Evolutionary conservation across 2,797 vertebrate species (phyloP).

Genomic region (Botia kubotai): DNA sequence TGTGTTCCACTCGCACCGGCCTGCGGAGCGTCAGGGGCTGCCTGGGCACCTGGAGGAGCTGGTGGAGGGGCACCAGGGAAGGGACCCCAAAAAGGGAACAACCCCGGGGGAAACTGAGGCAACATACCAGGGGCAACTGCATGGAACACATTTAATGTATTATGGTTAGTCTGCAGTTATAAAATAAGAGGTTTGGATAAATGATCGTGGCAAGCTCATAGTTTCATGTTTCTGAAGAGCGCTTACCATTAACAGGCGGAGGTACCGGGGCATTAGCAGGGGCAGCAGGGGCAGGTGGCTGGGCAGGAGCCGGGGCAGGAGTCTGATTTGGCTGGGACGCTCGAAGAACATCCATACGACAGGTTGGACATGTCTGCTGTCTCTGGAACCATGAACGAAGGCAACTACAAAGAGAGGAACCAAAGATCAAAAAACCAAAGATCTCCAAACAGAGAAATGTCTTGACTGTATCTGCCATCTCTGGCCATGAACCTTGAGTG

Average conservation of each 20-base stretch:
- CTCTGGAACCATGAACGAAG: slow-evolving; percentile 98
- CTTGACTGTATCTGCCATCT: background rate
- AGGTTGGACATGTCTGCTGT: slow-evolving; percentile 96
- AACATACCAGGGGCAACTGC: slow-evolving; percentile 89
- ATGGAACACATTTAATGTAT: slow-evolving; percentile 17
- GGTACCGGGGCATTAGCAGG: slow-evolving; percentile 76
- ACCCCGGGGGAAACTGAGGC: slow-evolving; percentile 90
- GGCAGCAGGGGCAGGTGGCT: slow-evolving; percentile 72
- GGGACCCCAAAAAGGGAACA: slow-evolving; percentile 94
- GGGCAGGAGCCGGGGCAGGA: slow-evolving; percentile 77
- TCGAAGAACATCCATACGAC: slow-evolving; percentile 94
- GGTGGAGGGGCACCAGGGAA: slow-evolving; percentile 84
- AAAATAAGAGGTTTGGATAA: background rate
- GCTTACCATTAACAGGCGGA: slow-evolving; percentile 85
- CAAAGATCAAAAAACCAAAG: background rate
- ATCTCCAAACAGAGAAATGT: background rate
- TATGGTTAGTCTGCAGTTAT: background rate
- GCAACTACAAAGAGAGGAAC: slow-evolving; percentile 78
- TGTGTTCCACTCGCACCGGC: slow-evolving; percentile 62
- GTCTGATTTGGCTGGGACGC: slow-evolving; percentile 86
- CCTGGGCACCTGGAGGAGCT: slow-evolving; percentile 61
- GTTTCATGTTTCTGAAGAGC: background rate
- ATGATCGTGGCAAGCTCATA: background rate
- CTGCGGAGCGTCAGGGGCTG: slow-evolving; percentile 63
- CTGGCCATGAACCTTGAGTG: slow-evolving; percentile 86